Conservation (phyloP, 2,113 vertebrate species). For the Petroica traversi region DNA sequence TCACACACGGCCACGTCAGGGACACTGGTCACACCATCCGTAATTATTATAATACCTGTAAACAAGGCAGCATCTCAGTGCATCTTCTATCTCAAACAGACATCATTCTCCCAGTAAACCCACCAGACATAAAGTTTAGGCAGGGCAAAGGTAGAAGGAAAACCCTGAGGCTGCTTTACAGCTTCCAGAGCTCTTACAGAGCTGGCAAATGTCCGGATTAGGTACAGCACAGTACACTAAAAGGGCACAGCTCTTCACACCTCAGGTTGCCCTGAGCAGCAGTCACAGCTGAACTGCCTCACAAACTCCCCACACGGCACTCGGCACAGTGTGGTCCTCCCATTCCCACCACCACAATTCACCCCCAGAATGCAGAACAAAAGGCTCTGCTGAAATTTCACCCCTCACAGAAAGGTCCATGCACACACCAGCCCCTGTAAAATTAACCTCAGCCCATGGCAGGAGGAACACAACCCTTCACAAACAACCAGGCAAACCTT, state of each 20-base stretch:
- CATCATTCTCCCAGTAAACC: background rate
- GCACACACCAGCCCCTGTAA: background rate
- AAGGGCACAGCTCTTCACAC: background rate
- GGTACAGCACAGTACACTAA: background rate
- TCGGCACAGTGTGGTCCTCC: background rate
- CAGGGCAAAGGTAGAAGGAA: background rate
- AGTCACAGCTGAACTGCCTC: background rate
- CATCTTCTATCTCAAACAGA: background rate
- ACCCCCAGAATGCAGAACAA: background rate
- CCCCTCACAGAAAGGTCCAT: background rate
- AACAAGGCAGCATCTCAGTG: background rate
- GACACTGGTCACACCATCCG: conserved; percentile 97
- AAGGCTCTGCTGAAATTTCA: background rate
- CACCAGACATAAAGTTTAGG: background rate
- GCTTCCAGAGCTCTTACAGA: background rate
- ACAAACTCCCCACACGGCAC: fast-evolving
- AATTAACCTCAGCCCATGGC: background rate
- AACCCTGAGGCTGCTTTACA: background rate
- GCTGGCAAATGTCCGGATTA: background rate
- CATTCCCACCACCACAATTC: background rate
- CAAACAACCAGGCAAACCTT: background rate
- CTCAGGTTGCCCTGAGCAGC: background rate
- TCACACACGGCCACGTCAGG: conserved; percentile 95
- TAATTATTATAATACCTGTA: conserved; percentile 95
- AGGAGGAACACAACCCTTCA: background rate